Evolutionary conservation across 2,797 vertebrate species (phyloP), one percentile per base, ranked within the genome.

Genomic region (Thalassophryne amazonica): DNA sequence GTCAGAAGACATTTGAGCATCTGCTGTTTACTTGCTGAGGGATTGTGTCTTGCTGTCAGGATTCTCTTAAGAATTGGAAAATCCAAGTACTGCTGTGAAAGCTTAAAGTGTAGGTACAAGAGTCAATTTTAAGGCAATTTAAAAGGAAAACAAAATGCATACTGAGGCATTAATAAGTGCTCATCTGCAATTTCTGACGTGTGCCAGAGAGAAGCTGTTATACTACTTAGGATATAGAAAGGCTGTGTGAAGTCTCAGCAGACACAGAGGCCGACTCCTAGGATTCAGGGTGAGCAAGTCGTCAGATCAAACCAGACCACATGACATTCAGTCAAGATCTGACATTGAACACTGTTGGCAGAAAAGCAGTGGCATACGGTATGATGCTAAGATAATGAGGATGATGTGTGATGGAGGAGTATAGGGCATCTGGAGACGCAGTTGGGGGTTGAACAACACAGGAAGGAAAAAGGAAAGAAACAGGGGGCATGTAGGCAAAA

Each of bases 391-490:
- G 60, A 60, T 24, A 65, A 56, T 61, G 70, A 77, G 69, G 56
- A 69, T 72, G 73, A 73, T 22, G 60, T 71, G 57, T 52, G 74
- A 79, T 86, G 80, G 56, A 59, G 63, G 68, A 70, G 80, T 48
- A 80, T 47, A 54, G 72, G 80, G 79, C 89, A 88, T 89, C 83
- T 91, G 88, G 82, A 73, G 73, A 72, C 73, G 35, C 82, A 79
- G 71, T 22, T 52, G 80, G 78, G 55, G 57, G 17, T 3, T 6
- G 31, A 61, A 42, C 76, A 72, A 52, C 81, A 80, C 70, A 70
- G 81, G 84, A 84, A 69, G 66, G 33, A 73, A 48, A 45, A 48
- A 17, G 36, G 33, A 45, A 38, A 38, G 11, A 6, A 29, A 24
- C 56, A 57, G 38, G 52, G 28, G 19, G 24, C 51, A 53, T 13